A percentile compares a stretch with the other conserved stretches of the same genome.
Conservation (phyloP, 2,888 invertebrate genomes). For the Microdon myrmicae region DNA sequence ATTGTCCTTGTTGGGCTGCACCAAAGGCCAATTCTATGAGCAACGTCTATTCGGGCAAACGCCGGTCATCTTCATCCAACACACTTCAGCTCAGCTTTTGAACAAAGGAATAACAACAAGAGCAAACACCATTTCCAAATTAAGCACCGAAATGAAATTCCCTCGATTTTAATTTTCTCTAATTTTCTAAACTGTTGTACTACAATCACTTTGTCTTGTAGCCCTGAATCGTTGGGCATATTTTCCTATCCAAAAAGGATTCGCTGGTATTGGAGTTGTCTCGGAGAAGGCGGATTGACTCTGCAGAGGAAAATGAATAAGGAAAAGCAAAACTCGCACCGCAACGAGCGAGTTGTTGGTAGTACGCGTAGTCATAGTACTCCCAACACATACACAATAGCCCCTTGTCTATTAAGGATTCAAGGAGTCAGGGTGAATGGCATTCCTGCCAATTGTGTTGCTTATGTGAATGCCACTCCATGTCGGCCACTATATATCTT, state of each 20-base stretch:
- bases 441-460: conserved; percentile 4
- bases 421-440: too few relatives aligned
- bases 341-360: too few relatives aligned
- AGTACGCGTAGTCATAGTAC: conserved; percentile 29
- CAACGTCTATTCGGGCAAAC: too few relatives aligned
- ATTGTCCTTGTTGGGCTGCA: too few relatives aligned
- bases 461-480: conserved; percentile 8
- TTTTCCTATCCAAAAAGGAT: conserved; percentile 23
- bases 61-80: too few relatives aligned
- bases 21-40: too few relatives aligned
- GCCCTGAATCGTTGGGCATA: conserved; percentile 21
- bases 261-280: conserved; percentile 2
- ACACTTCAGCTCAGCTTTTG: too few relatives aligned
- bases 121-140: conserved; percentile 37
- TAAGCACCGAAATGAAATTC: conserved; percentile 23
- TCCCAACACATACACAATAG: too few relatives aligned
- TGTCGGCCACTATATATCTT: conserved; percentile 12
- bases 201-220: conserved; percentile 43
- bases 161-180: conserved; percentile 35
- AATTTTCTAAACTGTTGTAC: conserved; percentile 39
- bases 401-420: too few relatives aligned
- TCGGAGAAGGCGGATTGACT: conserved; percentile 1
- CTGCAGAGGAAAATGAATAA: conserved; percentile 3
- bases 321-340: conserved; percentile 15
- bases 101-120: conserved; percentile 19